Conservation (phyloP, 2,888 invertebrate species). For the Andricus curvator region DNA sequence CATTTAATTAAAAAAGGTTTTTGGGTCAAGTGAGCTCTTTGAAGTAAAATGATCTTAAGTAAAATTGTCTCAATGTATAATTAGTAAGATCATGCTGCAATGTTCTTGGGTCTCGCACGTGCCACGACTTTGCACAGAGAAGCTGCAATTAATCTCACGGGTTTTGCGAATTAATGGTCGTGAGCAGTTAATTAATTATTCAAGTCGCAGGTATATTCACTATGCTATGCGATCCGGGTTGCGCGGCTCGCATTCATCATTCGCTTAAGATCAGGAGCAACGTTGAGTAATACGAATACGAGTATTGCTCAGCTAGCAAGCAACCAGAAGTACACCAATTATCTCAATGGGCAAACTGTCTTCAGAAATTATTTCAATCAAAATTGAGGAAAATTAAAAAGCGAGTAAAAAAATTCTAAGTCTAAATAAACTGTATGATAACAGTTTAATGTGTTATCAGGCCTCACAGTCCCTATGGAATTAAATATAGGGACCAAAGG, state of each 20-base stretch:
- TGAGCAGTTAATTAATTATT: conserved; percentile 49
- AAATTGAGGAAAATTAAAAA: too few relatives aligned
- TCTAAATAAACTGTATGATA: too few relatives aligned
- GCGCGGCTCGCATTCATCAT: not conserved
- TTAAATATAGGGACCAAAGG: too few relatives aligned
- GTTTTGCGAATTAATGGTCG: conserved; percentile 46
- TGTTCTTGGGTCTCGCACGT: conserved; percentile 20
- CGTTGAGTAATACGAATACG: not conserved
- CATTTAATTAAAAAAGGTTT: not conserved
- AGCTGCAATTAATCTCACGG: conserved; percentile 47
- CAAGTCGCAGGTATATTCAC: not conserved
- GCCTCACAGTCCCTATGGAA: too few relatives aligned
- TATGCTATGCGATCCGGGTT: conserved; percentile 1
- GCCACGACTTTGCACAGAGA: conserved; percentile 9
- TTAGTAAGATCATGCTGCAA: conserved; percentile 12
- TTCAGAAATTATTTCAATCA: too few relatives aligned
- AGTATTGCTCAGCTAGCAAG: not conserved
- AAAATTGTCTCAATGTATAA: not conserved
- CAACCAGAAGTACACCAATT: not conserved
- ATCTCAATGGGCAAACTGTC: not conserved
- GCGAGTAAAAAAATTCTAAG: too few relatives aligned
- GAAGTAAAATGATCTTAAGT: not conserved
- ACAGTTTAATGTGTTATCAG: too few relatives aligned
- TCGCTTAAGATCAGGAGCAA: not conserved
- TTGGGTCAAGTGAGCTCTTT: not conserved